Evolutionary conservation across 2,113 vertebrate species (phyloP), one percentile per base, ranked within the genome.

Genomic region (Grallaria varia): DNA sequence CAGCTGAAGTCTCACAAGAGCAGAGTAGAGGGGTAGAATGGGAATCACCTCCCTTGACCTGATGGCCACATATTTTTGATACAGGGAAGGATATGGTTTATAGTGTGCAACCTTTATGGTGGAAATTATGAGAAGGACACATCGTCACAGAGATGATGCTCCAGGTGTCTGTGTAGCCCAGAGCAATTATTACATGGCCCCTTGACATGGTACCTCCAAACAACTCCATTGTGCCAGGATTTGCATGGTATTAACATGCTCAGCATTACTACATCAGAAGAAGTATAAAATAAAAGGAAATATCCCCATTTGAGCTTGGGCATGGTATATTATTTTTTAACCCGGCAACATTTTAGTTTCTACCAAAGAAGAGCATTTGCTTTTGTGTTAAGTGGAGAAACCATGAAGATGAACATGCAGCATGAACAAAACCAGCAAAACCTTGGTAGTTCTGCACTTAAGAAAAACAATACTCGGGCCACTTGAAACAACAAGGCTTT

Each of bases 171-270:
- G 53, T 27, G 35, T 66, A 79, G 80, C 84, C 73, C 2, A 13
- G 76, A 94, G 84, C 58, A 82, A 79, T 93, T 87, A 92, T 53
- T 82, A 72, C 14, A 40, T n/a, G 49, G 68, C 44, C 82, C 45
- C 83, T 90, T 93, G 80, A 87, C 84, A 42, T 87, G 80, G 77
- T 69, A 93, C 62, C 74, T 89, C 77, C 86, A 92, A 87, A 87
- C 40, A 94, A 62, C 60, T 90, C 74, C 69, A 68, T 69, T 86
- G 80, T 92, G 86, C 80, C 80, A 78, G 86, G 93, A 87, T 95
- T 94, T 94, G 80, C 88, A 87, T 90, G 27, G 84, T 90, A 79
- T 93, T 95, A 96, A 96, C 77, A 88, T 94, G 66, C 53, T 76
- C 44, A n/a, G 45, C 6, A 3, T 84, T 89, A 42, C 44, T 89